phyloP scores from a whole-genome alignment of 2,888 invertebrate genomes.

The Scaptomyza caliginosa region DNA sequence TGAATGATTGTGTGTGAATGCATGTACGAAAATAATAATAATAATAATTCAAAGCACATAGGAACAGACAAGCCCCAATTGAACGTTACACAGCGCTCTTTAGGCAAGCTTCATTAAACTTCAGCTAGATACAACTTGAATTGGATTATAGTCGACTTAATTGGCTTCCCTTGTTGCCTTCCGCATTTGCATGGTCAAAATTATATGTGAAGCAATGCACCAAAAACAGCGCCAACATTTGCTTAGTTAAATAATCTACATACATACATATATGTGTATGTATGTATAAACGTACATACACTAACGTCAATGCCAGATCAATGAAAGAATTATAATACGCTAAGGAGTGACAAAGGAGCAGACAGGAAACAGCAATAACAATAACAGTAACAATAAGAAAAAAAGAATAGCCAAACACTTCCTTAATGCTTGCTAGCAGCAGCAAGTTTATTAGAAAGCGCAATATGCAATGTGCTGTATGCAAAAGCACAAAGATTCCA shows the following conservation, averaged over 20 bases:
- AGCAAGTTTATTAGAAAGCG: background rate
- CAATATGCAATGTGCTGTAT: background rate
- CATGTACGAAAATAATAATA: no score
- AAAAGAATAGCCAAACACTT: background rate
- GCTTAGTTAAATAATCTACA: slow-evolving; percentile 10
- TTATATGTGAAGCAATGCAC: slow-evolving; percentile 32
- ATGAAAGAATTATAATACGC: background rate
- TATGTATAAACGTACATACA: no score
- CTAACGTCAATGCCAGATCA: slow-evolving; percentile 16
- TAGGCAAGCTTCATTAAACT: slow-evolving; percentile 7
- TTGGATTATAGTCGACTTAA: background rate
- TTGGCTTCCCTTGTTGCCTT: slow-evolving; percentile 49
- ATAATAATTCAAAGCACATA: no score
- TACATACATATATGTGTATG: background rate
- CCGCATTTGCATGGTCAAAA: slow-evolving; percentile 47
- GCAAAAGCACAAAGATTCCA: background rate
- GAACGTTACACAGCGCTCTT: slow-evolving; percentile 24
- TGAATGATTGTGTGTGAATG: no score
- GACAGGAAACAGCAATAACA: background rate
- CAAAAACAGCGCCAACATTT: slow-evolving; percentile 49
- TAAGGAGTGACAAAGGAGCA: background rate
- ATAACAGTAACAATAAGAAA: background rate
- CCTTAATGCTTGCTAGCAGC: slow-evolving; percentile 3
- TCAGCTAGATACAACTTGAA: background rate
- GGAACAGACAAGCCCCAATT: no score